Base-by-base conservation (phyloP, 2,797 vertebrate species). In the Eutrigla gurnardus region DNA sequence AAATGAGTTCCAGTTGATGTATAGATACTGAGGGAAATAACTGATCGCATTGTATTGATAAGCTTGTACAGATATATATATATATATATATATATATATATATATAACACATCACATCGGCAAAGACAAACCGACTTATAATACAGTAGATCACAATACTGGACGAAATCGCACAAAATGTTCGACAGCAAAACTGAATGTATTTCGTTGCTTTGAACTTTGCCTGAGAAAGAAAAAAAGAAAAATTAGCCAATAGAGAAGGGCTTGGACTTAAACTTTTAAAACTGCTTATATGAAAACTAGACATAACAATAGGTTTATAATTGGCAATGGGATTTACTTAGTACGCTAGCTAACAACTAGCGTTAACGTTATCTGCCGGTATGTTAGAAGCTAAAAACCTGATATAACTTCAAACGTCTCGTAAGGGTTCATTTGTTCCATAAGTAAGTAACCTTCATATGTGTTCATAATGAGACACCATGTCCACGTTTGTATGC, bases 401-500 rank as follows among this genome's bases (percentile, higher is more conserved):
- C 11, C 5, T 40, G 18, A 70, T 8, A 33, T 8, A 37, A 12
- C 18, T 39, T 50, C 3, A 18, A 18, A 59, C 35, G 32, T 14
- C 4, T 70, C 2, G 5, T n/a, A 32, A 15, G 4, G 4, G 1
- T n/a, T 18, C 2, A 2, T 9, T 46, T 36, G 9, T 46, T n/a
- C 25, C n/a, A 13, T 12, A 6, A 13, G 52, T 1, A 15, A 33
- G 52, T 50, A 18, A 75, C 10, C 33, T 35, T 12, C 14, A 35
- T 18, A 43, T 42, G 61, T 17, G 40, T 15, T 37, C 39, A 67
- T 39, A 36, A 60, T 35, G 25, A 39, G 3, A 70, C 25, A 73
- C 33, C 57, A 68, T 36, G 39, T 45, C 36, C 18, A 57, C 14
- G 36, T 64, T 55, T 43, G 57, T 49, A 32, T 69, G 83, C 7